These are phyloP conservation scores for Clarias batrachus DNA, from an alignment of 2,113 vertebrate genomes.

Conservation along the genomic window DNA sequence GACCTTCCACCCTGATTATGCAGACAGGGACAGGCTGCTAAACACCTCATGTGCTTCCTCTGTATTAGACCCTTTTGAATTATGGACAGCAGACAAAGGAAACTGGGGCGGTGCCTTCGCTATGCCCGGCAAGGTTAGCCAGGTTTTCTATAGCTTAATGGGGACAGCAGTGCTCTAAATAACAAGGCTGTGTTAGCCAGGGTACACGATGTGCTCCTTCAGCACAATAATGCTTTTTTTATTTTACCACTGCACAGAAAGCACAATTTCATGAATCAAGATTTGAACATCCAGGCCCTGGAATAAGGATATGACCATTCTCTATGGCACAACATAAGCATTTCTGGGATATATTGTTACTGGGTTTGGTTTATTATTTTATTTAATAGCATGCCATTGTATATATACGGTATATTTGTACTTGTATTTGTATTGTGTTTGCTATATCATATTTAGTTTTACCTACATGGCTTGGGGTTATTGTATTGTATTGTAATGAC, in stretches of 20 bases:
- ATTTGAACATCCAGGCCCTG: no score
- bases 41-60: slow-evolving; percentile 31
- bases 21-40: slow-evolving; percentile 46
- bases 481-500: background rate
- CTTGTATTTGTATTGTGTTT: background rate
- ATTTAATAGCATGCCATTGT: background rate
- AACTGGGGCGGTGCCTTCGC: slow-evolving; percentile 13
- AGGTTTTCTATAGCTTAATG: slow-evolving; percentile 14
- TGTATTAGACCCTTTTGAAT: slow-evolving; percentile 29
- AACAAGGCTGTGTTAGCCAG: slow-evolving; percentile 16
- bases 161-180: slow-evolving; percentile 25
- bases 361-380: background rate
- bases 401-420: no score
- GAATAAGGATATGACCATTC: background rate
- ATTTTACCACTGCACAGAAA: background rate
- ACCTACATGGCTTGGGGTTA: background rate
- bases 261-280: background rate
- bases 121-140: slow-evolving; percentile 39
- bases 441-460: background rate
- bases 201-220: background rate
- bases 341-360: background rate
- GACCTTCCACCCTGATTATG: slow-evolving; percentile 50
- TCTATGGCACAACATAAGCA: background rate
- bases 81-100: slow-evolving; percentile 40
- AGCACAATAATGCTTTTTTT: background rate